phyloP scores from a whole-genome alignment of 2,888 invertebrate species.

The Lasioglossum leucozonium region DNA sequence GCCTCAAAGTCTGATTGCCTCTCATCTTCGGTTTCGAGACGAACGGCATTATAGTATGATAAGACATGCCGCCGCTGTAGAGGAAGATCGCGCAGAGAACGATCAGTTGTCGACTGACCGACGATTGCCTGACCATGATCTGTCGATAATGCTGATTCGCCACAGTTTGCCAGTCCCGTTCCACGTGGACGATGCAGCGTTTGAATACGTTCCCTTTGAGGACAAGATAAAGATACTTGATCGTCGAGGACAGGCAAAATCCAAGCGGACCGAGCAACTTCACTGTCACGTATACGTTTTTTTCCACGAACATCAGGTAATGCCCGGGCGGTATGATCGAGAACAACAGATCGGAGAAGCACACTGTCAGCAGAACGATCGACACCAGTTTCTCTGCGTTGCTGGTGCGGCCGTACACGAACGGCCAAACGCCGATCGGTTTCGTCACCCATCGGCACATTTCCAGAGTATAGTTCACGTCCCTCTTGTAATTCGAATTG shows the following conservation, averaged over 20 bases:
- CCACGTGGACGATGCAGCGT: slow-evolving; percentile 65
- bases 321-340: slow-evolving; percentile 47
- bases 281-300: slow-evolving; percentile 40
- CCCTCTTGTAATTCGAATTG: slow-evolving; percentile 40
- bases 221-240: slow-evolving; percentile 68
- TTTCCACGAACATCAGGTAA: slow-evolving; percentile 23
- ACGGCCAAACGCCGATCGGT: slow-evolving; percentile 75
- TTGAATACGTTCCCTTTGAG: slow-evolving; percentile 1
- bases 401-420: slow-evolving; percentile 35
- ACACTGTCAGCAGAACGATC: neutral
- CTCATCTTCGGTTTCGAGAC: slow-evolving; percentile 18
- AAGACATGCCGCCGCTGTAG: slow-evolving; percentile 60
- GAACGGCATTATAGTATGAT: slow-evolving; percentile 52
- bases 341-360: slow-evolving; percentile 27
- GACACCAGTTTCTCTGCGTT: slow-evolving; percentile 45
- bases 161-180: slow-evolving; percentile 66
- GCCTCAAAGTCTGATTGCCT: slow-evolving; percentile 57
- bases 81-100: slow-evolving; percentile 55
- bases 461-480: slow-evolving; percentile 65
- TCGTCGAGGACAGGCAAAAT: slow-evolving; percentile 49
- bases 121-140: slow-evolving; percentile 68
- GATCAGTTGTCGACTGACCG: slow-evolving; percentile 64
- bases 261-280: slow-evolving; percentile 59
- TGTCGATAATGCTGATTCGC: slow-evolving; percentile 31
- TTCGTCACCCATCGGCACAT: slow-evolving; percentile 74